These are phyloP conservation scores for Antheraea assamensis DNA, from an alignment of 2,888 invertebrate species.

Conservation along the genomic window DNA sequence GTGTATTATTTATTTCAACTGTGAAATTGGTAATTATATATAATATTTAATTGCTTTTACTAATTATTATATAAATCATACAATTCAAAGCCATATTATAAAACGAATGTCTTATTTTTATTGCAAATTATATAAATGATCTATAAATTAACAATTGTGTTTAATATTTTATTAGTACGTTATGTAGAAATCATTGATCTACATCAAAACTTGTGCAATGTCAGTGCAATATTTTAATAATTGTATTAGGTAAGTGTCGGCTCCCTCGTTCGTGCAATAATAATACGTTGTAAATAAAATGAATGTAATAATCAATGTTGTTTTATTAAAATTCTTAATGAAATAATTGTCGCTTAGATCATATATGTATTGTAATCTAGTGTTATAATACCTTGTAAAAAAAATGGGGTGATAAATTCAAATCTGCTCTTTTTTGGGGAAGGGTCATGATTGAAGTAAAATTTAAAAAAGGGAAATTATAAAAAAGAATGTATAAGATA, in stretches of 20 bases:
- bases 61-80: neutral
- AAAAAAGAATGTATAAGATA: too few species aligned
- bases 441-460: too few species aligned
- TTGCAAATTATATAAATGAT: neutral
- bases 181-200: conserved; percentile 26
- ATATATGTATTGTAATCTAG: too few species aligned
- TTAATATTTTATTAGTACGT: conserved; percentile 18
- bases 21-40: neutral
- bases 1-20: neutral
- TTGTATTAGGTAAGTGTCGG: conserved; percentile 24
- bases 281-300: conserved; percentile 37
- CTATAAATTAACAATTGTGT: conserved; percentile 12
- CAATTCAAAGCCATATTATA: conserved; percentile 7
- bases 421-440: too few species aligned
- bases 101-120: neutral
- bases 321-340: conserved; percentile 14
- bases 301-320: conserved; percentile 19
- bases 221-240: conserved; percentile 52
- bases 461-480: too few species aligned
- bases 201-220: conserved; percentile 51
- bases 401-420: too few species aligned
- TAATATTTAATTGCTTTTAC: neutral
- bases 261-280: conserved; percentile 32
- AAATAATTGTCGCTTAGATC: neutral
- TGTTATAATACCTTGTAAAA: too few species aligned